Base-by-base conservation (phyloP, 2,113 vertebrate genomes). In the Paradisaea rubra region DNA sequence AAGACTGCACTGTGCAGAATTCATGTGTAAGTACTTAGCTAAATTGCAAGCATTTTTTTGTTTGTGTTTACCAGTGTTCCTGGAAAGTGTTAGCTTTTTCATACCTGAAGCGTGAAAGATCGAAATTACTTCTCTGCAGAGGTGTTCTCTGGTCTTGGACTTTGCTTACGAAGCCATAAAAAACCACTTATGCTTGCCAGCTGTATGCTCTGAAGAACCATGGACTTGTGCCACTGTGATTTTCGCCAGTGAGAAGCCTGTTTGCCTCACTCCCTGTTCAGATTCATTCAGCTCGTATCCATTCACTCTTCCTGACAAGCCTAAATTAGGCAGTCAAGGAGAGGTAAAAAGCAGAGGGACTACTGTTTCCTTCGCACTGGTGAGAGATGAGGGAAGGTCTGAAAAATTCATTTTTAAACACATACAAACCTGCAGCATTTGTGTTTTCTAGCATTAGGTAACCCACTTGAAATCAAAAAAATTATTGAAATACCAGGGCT, bases 51-150 rank as follows among this genome's bases (percentile, higher is more conserved):
- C 18, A 33, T 37, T 70, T 64, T 59, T 82, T 73, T 49, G 9
- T 59, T 66, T 17, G 0, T 7, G 0, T 71, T 88, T 19, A 1
- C 20, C 4, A 1, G 10, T 68, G 19, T 76, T 76, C 35, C n/a
- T 0, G 0, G 9, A 37, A 37, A 37, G 37, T 37, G 37, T 37
- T 37, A 76, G 50, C 7, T 42, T 13, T 80, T 82, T 65, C 1
- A 0, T 31, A 50, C 16, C 20, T 35, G 10, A 79, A 65, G 25
- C 0, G 0, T 70, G 47, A 88, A 64, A 79, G 86, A 78, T 76
- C 42, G 44, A 47, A 81, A 72, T 72, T 18, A 72, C 49, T 85
- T 25, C 47, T 76, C 25, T 68, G 59, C 21, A 53, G 8, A 84
- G 13, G 27, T 69, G 23, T 69, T 81, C 20, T 73, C 30, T 28